phyloP scores from a whole-genome alignment of 1,140 invertebrate species.

The Sipha flava region DNA sequence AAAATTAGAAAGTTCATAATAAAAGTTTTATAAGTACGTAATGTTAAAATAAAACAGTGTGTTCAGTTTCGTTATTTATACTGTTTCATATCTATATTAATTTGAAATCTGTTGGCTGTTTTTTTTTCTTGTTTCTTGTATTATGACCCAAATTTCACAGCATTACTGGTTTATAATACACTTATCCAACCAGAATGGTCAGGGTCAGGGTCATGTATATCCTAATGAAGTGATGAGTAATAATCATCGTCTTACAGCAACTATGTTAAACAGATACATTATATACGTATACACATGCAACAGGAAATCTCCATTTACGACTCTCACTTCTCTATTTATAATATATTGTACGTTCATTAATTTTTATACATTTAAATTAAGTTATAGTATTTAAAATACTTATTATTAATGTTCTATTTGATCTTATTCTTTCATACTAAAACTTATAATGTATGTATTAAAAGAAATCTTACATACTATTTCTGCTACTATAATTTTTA shows the following conservation, averaged over 20 bases:
- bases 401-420: no score
- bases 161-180: neutral
- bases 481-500: no score
- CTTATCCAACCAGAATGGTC: neutral
- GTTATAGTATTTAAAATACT: neutral
- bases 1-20: constrained; percentile 10
- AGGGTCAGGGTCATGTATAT: constrained; percentile 16
- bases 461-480: no score
- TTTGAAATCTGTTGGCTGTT: neutral
- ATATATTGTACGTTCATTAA: neutral
- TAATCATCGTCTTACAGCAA: neutral
- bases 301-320: neutral
- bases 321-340: neutral
- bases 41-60: constrained; percentile 2
- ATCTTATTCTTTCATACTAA: no score
- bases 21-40: neutral
- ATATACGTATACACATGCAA: neutral
- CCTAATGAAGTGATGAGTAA: constrained; percentile 6
- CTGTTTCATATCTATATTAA: neutral
- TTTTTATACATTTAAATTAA: neutral
- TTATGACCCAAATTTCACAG: constrained; percentile 7
- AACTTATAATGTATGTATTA: no score
- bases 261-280: neutral
- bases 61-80: neutral
- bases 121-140: neutral